Evolutionary conservation across 1,140 invertebrate genomes (phyloP).

Genomic region (Bathynomus jamesi): DNA sequence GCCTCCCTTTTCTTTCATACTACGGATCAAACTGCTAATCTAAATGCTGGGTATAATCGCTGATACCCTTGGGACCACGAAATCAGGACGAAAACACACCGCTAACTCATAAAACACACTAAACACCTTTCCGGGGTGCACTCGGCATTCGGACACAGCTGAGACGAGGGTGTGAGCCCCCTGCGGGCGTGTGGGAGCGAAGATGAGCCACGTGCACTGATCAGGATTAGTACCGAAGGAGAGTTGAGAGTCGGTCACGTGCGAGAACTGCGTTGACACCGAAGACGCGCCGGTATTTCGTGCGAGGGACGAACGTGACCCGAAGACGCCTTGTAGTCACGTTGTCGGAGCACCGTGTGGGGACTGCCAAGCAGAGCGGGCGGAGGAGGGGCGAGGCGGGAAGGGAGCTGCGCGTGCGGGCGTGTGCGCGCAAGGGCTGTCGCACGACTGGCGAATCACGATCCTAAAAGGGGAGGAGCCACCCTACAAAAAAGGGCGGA

Average conservation of each 20-base stretch:
- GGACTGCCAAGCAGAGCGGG: background rate
- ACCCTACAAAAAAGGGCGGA: background rate
- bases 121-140: no score
- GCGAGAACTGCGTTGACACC: background rate
- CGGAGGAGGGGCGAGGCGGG: background rate
- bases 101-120: no score
- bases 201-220: background rate
- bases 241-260: background rate
- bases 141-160: no score
- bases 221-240: background rate
- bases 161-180: background rate
- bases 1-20: no score
- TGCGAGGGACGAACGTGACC: background rate
- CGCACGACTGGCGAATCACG: background rate
- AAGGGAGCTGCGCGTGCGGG: background rate
- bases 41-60: no score
- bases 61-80: no score
- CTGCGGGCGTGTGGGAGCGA: background rate
- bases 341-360: background rate
- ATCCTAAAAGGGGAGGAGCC: background rate
- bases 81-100: no score
- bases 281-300: background rate
- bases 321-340: background rate
- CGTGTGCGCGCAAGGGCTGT: background rate
- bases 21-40: no score